phyloP scores from a whole-genome alignment of 2,797 vertebrate genomes.

The Smutsia temminckii region DNA sequence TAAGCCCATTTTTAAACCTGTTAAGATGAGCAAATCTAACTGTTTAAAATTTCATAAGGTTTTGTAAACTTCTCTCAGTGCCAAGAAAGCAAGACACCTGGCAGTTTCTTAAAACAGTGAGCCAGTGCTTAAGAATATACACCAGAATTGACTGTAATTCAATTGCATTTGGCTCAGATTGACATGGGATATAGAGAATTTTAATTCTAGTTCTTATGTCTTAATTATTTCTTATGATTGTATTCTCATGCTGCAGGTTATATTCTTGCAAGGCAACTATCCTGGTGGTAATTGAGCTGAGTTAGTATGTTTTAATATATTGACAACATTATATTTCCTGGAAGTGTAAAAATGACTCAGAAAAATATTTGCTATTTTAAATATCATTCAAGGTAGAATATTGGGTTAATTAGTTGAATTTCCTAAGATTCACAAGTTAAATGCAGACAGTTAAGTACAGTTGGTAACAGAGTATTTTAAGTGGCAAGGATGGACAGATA shows the following conservation, averaged over 20 bases:
- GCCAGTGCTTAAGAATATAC: not conserved
- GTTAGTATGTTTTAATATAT: not conserved
- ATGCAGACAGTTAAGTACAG: not conserved
- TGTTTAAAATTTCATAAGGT: not conserved
- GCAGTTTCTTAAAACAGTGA: slow-evolving; percentile 11
- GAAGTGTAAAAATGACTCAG: slow-evolving; percentile 7
- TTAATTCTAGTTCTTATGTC: not conserved
- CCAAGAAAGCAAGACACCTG: slow-evolving; percentile 40
- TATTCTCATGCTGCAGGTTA: not conserved
- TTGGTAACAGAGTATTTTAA: not conserved
- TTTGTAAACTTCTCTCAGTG: slow-evolving; percentile 25
- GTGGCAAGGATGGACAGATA: not conserved
- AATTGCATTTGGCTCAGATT: not conserved
- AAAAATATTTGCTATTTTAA: slow-evolving; percentile 33
- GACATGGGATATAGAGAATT: not conserved
- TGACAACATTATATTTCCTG: not conserved
- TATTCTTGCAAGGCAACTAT: not conserved
- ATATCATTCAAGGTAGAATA: not conserved
- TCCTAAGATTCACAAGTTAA: not conserved
- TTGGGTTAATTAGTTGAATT: not conserved
- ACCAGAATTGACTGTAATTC: not conserved
- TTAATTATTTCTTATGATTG: not conserved
- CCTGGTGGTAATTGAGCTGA: not conserved
- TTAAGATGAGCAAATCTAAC: not conserved
- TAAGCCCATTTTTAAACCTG: slow-evolving; percentile 40